Percentiles rank a stretch among this genome's conserved stretches.
phyloP scores from a whole-genome alignment of 2,888 invertebrate genomes.

The Apamea sordens region DNA sequence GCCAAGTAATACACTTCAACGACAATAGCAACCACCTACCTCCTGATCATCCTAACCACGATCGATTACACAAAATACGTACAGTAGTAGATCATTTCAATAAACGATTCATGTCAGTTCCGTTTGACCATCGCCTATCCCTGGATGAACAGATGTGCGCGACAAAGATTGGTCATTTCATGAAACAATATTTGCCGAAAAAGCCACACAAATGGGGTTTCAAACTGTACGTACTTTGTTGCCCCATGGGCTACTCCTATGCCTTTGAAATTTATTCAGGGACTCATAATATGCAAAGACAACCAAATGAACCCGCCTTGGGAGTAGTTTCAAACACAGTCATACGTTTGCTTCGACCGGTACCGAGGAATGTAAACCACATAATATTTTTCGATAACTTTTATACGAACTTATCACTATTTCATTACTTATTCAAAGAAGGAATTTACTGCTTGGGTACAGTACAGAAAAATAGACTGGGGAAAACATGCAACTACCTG shows the following conservation, averaged over 20 bases:
- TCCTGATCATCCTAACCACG: constrained; percentile 62
- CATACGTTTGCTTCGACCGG: constrained; percentile 37
- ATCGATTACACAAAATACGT: constrained; percentile 70
- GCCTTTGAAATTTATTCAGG: constrained; percentile 29
- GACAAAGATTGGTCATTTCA: neutral
- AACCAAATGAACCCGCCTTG: constrained; percentile 20
- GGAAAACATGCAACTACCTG: neutral
- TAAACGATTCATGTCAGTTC: constrained; percentile 10
- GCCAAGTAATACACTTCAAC: constrained; percentile 65
- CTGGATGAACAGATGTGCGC: neutral
- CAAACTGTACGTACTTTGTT: too few species aligned
- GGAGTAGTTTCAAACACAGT: constrained; percentile 46
- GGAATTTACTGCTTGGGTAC: constrained; percentile 23
- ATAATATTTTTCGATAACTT: neutral
- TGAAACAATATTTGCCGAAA: neutral
- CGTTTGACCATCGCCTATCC: constrained; percentile 5
- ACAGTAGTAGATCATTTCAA: constrained; percentile 65
- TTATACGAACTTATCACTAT: constrained; percentile 15
- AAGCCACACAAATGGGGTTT: neutral
- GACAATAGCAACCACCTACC: constrained; percentile 64
- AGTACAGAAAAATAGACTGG: constrained; percentile 10
- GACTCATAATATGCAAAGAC: constrained; percentile 6
- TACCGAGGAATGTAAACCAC: constrained; percentile 32
- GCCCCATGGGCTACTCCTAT: constrained; percentile 4
- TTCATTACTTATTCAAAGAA: constrained; percentile 20